These are phyloP conservation scores for Panagrolaimus sp. DNA, from an alignment of 1,140 invertebrate genomes.

Conservation along the genomic window DNA sequence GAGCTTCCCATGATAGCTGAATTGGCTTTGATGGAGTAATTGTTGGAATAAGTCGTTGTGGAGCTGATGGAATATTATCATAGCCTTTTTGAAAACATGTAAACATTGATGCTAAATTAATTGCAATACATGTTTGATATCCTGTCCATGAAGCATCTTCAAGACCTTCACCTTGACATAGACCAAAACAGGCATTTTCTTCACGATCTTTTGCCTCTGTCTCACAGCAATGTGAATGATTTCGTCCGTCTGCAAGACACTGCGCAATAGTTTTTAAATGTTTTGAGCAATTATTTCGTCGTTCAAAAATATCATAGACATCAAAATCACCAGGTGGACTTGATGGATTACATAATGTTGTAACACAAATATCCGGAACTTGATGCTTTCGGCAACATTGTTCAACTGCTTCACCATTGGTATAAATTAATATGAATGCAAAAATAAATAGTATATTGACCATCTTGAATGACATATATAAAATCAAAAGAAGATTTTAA, in stretches of 20 bases:
- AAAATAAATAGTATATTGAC: not conserved
- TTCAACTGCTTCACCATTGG: not conserved
- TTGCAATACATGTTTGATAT: slow-evolving; percentile 37
- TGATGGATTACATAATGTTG: slow-evolving; percentile 26
- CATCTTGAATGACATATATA: too few species aligned
- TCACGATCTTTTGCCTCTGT: slow-evolving; percentile 30
- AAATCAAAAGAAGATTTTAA: too few species aligned
- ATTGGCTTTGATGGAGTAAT: not conserved
- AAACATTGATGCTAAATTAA: slow-evolving; percentile 32
- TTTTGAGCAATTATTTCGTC: slow-evolving; percentile 31
- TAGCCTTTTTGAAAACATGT: slow-evolving; percentile 32
- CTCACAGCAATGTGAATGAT: slow-evolving; percentile 29
- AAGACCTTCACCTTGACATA: slow-evolving; percentile 23
- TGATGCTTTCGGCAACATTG: slow-evolving; percentile 30
- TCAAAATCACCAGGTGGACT: slow-evolving; percentile 36
- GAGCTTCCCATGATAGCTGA: slow-evolving; percentile 20
- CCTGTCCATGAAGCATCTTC: slow-evolving; percentile 19
- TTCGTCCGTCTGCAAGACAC: slow-evolving; percentile 34
- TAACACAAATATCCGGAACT: slow-evolving; percentile 30
- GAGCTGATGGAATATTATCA: slow-evolving; percentile 24
- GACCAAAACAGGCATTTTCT: slow-evolving; percentile 29
- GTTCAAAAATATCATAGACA: slow-evolving; percentile 35
- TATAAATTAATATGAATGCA: not conserved
- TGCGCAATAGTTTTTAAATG: slow-evolving; percentile 29
- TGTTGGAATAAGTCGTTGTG: slow-evolving; percentile 6